Base-by-base conservation (phyloP, 1,140 invertebrate genomes). In the Caenorhabditis remanei region DNA sequence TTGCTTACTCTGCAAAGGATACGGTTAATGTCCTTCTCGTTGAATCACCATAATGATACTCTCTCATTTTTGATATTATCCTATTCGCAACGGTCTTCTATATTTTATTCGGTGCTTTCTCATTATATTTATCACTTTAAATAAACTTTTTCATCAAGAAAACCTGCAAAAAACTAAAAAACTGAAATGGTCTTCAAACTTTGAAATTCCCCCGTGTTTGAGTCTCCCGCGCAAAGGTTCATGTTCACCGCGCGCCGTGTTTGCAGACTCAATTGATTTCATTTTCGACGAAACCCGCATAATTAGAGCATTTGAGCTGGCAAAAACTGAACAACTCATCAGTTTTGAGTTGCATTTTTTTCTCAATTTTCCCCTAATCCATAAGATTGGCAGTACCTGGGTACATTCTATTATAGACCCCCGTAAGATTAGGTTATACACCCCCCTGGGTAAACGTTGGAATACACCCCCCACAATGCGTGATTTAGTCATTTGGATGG, bases 211-310 rank as follows among this genome's bases (percentile, higher is more conserved):
- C 50, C 0, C 50, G 21, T 32, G 21, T 19, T 53, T 13, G 46
- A 8, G 14, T 43, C 40, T 24, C n/a, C 71, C 46, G 43, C 19
- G 3, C 2, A 50, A 50, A 50, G 13, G 71, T 79, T 53, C 71
- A 11, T 8, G n/a, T 43, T 24, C 46, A 53, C 71, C 9, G 71
- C 9, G 71, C 46, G 19, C 9, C 43, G 71, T 79, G 71, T 79
- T 79, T 79, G 71, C 71, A 46, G n/a, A 50, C 71, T 19, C 40
- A 21, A 79, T 79, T 79, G 71, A 79, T 79, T 79, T 50, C 46
- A 79, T 24, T 71, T 65, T 65, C 41, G 24, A 67, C 63, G 67
- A 75, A 48, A 75, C 61, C 13, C 32, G 32, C 32, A 16, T 24
- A 40, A 2, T 40, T 13, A 14, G 61, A 65, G 32, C 61, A 65